Base-by-base conservation (phyloP, 2,888 invertebrate genomes). In the Aricia artaxerxes region DNA sequence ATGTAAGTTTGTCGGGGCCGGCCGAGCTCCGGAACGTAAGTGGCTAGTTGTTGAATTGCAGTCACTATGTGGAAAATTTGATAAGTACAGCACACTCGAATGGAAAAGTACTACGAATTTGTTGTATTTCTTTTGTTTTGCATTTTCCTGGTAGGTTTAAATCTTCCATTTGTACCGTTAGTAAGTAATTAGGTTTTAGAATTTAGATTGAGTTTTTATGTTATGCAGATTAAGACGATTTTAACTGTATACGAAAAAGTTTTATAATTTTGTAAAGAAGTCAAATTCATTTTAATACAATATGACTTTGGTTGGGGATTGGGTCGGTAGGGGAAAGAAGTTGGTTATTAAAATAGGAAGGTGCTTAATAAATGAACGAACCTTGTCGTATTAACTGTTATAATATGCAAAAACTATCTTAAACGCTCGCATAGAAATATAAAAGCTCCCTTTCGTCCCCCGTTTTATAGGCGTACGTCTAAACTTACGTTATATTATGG, bases 401-500 rank as follows among this genome's bases (percentile, higher is more conserved):
- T 9, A 44, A 53, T 4, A 53, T 1, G 53, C 53, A 11, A 11
- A 13, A 57, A 57, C 57, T 57, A 24, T 61, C 7, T 16, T 64
- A 31, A 64, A 31, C 24, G 24, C 31, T 69, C 57, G 57, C 13
- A 35, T 11, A 13, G 31, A 3, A 75, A 75, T 24, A 75, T 75
- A 76, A 35, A 38, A 76, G 4, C 5, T 13, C 16, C 49, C 49
- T 57, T 24, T 57, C 76, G 11, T 76, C 73, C 44, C 5, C 35
- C 75, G 6, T 49, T 61, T 61, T 78, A 73, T 57, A 69, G 75
- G 80, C 53, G 77, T 61, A 79, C 77, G 72, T 69, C 79, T 79
- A 81, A 79, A 49, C 86, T 88, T 86, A 85, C 86, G 86, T 86
- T 31, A 57, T 57, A 4, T n/a, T 61, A 73, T 76, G 35, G 31